Conservation (phyloP, 2,797 vertebrate genomes). For the Serranus cabrilla region DNA sequence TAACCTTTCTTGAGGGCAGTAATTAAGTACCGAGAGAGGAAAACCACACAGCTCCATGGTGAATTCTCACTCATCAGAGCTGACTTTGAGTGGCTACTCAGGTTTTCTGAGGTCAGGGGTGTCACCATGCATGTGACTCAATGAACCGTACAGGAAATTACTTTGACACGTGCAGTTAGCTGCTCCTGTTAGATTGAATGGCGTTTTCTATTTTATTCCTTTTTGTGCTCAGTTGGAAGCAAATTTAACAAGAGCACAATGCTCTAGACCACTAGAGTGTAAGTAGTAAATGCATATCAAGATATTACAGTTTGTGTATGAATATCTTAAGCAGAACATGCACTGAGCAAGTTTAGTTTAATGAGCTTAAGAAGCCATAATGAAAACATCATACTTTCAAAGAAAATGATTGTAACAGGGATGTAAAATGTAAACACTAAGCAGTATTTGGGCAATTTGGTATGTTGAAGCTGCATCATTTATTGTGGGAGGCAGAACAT, state of each 20-base stretch:
- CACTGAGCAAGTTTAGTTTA: neutral
- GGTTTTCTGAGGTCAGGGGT: neutral
- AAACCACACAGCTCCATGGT: neutral
- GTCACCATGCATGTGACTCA: neutral
- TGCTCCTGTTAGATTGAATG: neutral
- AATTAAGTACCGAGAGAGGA: neutral
- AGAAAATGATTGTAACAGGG: neutral
- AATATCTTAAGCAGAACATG: neutral
- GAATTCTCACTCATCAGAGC: slow-evolving; percentile 3
- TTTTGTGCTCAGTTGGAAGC: neutral
- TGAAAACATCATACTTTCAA: neutral
- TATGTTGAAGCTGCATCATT: neutral
- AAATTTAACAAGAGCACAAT: neutral
- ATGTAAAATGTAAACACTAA: neutral
- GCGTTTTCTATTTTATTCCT: neutral
- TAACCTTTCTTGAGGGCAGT: neutral
- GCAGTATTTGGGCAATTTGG: neutral
- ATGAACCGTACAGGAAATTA: neutral
- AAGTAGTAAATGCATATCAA: neutral
- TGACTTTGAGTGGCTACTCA: neutral
- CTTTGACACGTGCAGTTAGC: neutral
- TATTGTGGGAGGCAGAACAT: neutral
- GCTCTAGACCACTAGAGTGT: neutral
- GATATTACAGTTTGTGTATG: neutral
- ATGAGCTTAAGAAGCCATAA: neutral